phyloP scores from a whole-genome alignment of 2,888 invertebrate species.

The Dusona sp. region DNA sequence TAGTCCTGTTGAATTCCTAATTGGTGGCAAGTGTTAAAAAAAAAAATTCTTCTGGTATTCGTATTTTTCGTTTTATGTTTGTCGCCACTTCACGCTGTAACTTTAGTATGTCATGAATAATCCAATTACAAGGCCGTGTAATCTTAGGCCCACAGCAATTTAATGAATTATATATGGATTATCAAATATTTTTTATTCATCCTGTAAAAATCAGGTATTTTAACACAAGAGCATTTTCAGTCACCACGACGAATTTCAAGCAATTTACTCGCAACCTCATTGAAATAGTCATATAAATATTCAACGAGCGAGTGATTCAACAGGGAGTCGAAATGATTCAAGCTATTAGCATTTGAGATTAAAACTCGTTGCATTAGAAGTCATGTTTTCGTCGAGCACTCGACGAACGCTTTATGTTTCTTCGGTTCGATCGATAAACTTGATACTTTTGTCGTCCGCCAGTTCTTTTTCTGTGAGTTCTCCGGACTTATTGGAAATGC shows the following conservation, averaged over 20 bases:
- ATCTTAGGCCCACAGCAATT: not conserved
- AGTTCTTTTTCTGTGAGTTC: not conserved
- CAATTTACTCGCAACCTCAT: conserved; percentile 3
- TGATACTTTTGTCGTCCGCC: not conserved
- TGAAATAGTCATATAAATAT: conserved; percentile 17
- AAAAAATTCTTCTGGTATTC: no score
- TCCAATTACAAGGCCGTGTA: no score
- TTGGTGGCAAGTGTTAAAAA: no score
- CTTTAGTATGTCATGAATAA: no score
- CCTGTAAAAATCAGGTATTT: not conserved
- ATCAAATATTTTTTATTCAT: not conserved
- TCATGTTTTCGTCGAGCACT: conserved; percentile 33
- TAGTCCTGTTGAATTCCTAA: no score
- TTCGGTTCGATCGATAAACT: conserved; percentile 31
- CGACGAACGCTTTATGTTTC: conserved; percentile 35
- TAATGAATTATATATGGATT: not conserved
- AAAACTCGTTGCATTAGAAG: conserved; percentile 7
- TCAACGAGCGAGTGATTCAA: not conserved
- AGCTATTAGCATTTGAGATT: conserved; percentile 44
- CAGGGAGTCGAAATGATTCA: conserved; percentile 17
- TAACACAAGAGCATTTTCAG: not conserved
- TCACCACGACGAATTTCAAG: not conserved
- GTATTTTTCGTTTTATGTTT: not conserved
- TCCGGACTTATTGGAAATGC: not conserved
- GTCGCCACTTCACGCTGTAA: no score